These are phyloP conservation scores for Hyphantria cunea DNA, from an alignment of 1,140 invertebrate species.

Conservation along the genomic window DNA sequence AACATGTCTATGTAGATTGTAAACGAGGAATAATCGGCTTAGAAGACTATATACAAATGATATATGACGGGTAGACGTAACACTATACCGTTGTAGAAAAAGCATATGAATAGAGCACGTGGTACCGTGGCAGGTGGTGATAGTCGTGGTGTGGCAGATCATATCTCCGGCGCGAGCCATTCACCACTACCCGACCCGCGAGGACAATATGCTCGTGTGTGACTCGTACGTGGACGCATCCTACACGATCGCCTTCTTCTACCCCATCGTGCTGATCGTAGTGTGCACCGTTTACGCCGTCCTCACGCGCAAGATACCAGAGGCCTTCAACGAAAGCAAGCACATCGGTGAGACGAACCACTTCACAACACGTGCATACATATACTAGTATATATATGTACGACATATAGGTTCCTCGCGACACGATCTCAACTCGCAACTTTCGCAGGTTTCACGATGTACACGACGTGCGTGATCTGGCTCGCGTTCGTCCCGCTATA, in stretches of 20 bases:
- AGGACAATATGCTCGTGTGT: constrained; percentile 95
- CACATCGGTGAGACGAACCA: constrained; percentile 86
- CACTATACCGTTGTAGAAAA: too few species aligned
- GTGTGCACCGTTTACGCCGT: constrained; percentile 95
- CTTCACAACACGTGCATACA: neutral
- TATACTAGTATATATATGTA: too few species aligned
- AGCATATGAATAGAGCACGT: too few species aligned
- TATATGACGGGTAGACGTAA: too few species aligned
- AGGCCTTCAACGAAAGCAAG: constrained; percentile 97
- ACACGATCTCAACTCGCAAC: too few species aligned
- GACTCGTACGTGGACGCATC: constrained; percentile 92
- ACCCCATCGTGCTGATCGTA: constrained; percentile 94
- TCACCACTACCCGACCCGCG: constrained; percentile 92
- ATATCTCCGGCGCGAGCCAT: constrained; percentile 93
- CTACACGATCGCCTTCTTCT: constrained; percentile 94
- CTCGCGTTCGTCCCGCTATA: constrained; percentile 94
- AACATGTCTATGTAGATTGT: too few species aligned
- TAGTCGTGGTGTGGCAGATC: constrained; percentile 93
- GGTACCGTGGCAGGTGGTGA: constrained; percentile 84
- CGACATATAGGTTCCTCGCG: too few species aligned
- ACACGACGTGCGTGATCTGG: constrained; percentile 97
- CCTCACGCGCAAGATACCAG: constrained; percentile 95
- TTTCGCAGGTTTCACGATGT: constrained; percentile 94
- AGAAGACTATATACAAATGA: too few species aligned
- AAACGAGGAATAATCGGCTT: too few species aligned